A percentile compares a stretch with the other conserved stretches of the same genome.
phyloP scores from a whole-genome alignment of 2,888 invertebrate species.

The Drosophila yooni region DNA sequence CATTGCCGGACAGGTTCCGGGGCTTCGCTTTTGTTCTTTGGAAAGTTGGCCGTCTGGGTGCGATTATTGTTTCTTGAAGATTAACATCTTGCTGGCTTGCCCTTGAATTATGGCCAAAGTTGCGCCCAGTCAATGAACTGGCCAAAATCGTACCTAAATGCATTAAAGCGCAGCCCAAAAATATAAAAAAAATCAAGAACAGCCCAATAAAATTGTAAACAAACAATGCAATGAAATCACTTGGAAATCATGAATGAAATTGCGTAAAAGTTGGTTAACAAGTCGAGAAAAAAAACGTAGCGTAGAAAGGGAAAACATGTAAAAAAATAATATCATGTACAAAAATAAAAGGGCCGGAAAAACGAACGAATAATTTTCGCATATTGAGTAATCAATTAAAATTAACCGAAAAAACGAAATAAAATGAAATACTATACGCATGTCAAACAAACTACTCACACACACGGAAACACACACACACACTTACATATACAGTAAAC shows the following conservation, averaged over 20 bases:
- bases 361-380: constrained; percentile 63
- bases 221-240: constrained; percentile 48
- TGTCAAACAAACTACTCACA: constrained; percentile 53
- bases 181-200: background rate
- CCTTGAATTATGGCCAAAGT: constrained; percentile 64
- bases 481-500: background rate
- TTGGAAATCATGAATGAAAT: constrained; percentile 71
- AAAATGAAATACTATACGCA: constrained; percentile 57
- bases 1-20: constrained; percentile 6
- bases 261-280: constrained; percentile 42
- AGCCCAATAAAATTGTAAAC: constrained; percentile 24
- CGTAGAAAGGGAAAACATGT: constrained; percentile 65
- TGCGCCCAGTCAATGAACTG: constrained; percentile 33
- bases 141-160: constrained; percentile 23
- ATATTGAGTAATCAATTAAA: constrained; percentile 80
- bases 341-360: constrained; percentile 38
- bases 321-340: constrained; percentile 41
- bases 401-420: constrained; percentile 76
- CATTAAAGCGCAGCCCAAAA: constrained; percentile 19
- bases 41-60: constrained; percentile 44
- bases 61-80: constrained; percentile 72
- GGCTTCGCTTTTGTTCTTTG: constrained; percentile 54
- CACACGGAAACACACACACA: constrained; percentile 7
- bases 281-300: constrained; percentile 17
- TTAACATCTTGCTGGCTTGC: constrained; percentile 61